Percentiles rank a stretch among this genome's conserved stretches.
Evolutionary conservation across 2,113 vertebrate species (phyloP).

Genomic region (Coptodon rendalli): DNA sequence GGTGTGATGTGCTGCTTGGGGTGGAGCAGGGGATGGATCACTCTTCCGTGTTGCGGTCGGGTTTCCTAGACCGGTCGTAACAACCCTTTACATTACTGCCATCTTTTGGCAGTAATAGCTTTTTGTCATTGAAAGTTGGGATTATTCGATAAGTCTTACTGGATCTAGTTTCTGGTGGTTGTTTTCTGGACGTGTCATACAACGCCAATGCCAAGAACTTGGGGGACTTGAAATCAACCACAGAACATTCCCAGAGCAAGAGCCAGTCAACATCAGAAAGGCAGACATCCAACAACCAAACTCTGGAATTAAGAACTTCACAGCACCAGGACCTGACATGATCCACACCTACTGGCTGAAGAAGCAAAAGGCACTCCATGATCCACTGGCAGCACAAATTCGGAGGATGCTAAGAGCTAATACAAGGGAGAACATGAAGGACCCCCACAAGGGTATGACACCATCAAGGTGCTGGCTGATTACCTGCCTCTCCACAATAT

Average conservation of each 20-base stretch:
- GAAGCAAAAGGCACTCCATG: not conserved
- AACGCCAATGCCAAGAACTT: not conserved
- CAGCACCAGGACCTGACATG: not conserved
- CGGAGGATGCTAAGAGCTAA: not conserved
- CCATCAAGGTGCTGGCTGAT: not conserved
- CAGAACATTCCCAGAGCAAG: not conserved
- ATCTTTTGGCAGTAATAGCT: not conserved
- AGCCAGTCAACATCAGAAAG: not conserved
- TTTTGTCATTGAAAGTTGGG: not conserved
- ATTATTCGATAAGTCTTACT: not conserved
- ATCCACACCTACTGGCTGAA: not conserved
- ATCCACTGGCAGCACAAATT: not conserved
- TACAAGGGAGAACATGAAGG: not conserved
- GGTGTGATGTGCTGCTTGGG: too few relatives aligned
- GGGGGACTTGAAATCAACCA: too few relatives aligned
- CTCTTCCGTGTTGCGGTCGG: too few relatives aligned
- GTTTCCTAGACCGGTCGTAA: too few relatives aligned
- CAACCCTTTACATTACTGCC: not conserved
- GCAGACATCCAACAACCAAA: not conserved
- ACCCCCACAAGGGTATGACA: not conserved
- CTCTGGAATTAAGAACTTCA: not conserved
- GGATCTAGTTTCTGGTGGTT: not conserved
- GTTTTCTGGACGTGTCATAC: not conserved
- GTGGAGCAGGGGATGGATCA: too few relatives aligned
- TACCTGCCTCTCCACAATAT: not conserved